Evolutionary conservation across 2,888 invertebrate species (phyloP).

Genomic region (Masnerella sp.): DNA sequence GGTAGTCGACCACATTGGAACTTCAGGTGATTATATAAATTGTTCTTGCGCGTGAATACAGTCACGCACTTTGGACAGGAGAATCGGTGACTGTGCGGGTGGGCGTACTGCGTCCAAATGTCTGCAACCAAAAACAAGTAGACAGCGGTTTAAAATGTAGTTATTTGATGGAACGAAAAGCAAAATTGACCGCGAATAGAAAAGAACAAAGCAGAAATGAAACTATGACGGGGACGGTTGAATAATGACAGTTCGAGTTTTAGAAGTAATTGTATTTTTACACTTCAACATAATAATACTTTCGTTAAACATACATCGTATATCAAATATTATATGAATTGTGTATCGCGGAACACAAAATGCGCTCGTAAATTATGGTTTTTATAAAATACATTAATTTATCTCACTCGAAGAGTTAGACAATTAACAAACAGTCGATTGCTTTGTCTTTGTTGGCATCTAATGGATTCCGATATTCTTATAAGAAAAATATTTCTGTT

Average conservation of each 20-base stretch:
- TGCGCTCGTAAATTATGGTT: constrained; percentile 4
- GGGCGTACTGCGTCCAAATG: constrained; percentile 16
- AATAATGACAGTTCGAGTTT: constrained; percentile 7
- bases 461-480: background rate
- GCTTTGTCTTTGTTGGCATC: constrained; percentile 5
- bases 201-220: background rate
- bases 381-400: constrained; percentile 22
- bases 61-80: constrained; percentile 72
- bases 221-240: background rate
- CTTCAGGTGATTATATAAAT: constrained; percentile 70
- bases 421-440: constrained; percentile 23
- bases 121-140: constrained; percentile 45
- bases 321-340: constrained; percentile 28
- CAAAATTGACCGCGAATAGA: background rate
- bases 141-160: constrained; percentile 4
- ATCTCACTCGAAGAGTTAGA: background rate
- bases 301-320: constrained; percentile 45
- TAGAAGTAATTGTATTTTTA: constrained; percentile 47
- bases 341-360: constrained; percentile 19
- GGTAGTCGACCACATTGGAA: constrained; percentile 72
- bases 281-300: constrained; percentile 53
- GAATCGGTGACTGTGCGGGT: constrained; percentile 53
- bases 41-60: constrained; percentile 72
- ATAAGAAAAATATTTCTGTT: constrained; percentile 22
- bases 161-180: background rate